Percentiles rank a stretch among this genome's conserved stretches.
Evolutionary conservation across 1,140 invertebrate genomes (phyloP).

Genomic region (Aphelinus certus): DNA sequence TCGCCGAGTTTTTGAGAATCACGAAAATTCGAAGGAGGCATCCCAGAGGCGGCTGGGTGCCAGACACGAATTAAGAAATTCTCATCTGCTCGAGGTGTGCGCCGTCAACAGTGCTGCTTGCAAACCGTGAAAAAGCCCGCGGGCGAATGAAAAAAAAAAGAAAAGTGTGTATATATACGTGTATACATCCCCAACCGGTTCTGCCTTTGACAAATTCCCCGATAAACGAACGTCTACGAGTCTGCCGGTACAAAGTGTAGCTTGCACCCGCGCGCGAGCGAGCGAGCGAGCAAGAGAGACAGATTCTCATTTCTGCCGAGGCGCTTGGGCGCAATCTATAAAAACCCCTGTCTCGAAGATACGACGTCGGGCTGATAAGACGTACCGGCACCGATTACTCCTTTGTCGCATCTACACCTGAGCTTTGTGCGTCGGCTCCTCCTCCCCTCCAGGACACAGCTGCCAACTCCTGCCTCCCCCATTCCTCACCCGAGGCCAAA

Average conservation of each 20-base stretch:
- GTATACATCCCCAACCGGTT: background rate
- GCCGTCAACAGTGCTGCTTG: too few species aligned
- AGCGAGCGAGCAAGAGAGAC: too few species aligned
- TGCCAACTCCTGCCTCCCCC: constrained; percentile 48
- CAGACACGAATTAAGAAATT: too few species aligned
- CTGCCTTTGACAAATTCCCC: constrained; percentile 12
- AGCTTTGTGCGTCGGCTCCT: background rate
- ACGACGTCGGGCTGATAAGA: background rate
- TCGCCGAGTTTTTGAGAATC: too few species aligned
- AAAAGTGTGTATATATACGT: background rate
- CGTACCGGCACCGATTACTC: constrained; percentile 14
- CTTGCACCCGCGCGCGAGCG: background rate
- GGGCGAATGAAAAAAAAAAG: background rate
- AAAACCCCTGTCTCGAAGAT: background rate
- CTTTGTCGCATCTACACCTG: background rate
- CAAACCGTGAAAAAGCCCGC: background rate
- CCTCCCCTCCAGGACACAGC: constrained; percentile 26
- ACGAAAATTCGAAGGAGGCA: too few species aligned
- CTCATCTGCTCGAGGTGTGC: too few species aligned
- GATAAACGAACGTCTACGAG: background rate
- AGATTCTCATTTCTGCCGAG: constrained; percentile 1
- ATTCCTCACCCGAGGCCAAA: background rate
- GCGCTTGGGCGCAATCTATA: background rate
- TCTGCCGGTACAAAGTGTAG: constrained; percentile 1
- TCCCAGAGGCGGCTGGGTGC: too few species aligned